phyloP scores from a whole-genome alignment of 2,888 invertebrate species.

The Phasia obesa region DNA sequence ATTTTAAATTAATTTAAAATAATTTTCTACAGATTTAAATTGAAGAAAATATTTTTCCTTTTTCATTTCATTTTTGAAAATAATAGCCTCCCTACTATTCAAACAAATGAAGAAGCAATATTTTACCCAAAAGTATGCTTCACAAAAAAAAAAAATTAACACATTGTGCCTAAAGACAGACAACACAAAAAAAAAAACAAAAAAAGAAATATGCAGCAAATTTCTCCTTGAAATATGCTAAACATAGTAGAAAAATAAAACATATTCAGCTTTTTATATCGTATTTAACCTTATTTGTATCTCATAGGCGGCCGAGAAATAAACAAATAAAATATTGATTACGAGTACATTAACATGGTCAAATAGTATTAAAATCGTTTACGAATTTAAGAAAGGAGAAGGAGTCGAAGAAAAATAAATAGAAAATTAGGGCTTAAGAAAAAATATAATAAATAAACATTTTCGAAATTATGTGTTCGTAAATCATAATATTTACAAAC shows the following conservation, averaged over 20 bases:
- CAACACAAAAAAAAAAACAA: not conserved
- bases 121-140: conserved; percentile 23
- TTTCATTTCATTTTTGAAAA: too few species aligned
- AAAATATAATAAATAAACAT: too few species aligned
- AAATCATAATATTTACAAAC: too few species aligned
- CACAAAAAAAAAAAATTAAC: too few species aligned
- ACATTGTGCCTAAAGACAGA: conserved; percentile 7
- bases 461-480: too few species aligned
- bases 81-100: not conserved
- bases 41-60: too few species aligned
- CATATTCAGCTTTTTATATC: conserved; percentile 20
- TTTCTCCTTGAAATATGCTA: conserved; percentile 34
- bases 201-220: conserved; percentile 2
- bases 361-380: not conserved
- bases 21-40: too few species aligned
- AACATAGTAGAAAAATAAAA: conserved; percentile 5
- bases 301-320: conserved; percentile 26
- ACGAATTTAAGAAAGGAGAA: not conserved
- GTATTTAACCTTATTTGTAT: conserved; percentile 37
- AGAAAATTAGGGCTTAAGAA: too few species aligned
- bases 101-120: not conserved
- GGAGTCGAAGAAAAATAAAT: not conserved
- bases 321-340: conserved; percentile 45
- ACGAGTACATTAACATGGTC: conserved; percentile 47
- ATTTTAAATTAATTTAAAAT: too few species aligned